Evolutionary conservation across 1,140 invertebrate genomes (phyloP), one percentile per base, ranked within the genome.

Genomic region (Catajapyx aquilonaris): DNA sequence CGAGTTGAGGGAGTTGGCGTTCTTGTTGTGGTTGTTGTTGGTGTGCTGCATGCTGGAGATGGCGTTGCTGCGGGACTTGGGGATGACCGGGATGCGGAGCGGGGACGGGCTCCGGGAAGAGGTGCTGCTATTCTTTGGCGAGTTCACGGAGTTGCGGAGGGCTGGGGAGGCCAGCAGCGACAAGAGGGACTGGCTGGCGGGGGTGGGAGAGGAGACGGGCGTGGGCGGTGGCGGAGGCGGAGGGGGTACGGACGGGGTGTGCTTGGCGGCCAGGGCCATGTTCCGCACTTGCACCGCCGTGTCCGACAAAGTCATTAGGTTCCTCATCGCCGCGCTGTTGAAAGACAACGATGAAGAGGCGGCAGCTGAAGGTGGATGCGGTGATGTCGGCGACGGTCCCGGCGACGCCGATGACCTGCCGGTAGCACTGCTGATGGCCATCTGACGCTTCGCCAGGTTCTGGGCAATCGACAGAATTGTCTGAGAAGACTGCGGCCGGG

Each of bases 391-490:
- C 19, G 18, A 16, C 7, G 23, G 23, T 28, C 7, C 7, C 7
- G 23, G 13, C 7, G 23, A 7, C 7, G 23, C 7, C 7, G 7
- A 9, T 9, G 7, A 7, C 41, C 18, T 43, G 20, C 3, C 36
- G 39, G 3, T 30, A 31, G 33, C 20, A 19, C 31, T 31, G 16
- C 28, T 31, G n/a, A 34, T 34, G 17, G 33, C 15, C 20, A 42
- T 19, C 16, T 50, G 47, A 17, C 44, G 42, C 23, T 50, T 50
- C 9, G 47, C 47, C 19, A 54, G 35, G 10, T 33, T 48, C 20
- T 54, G 51, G 5, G 51, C 47, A 33, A 54, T 50, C 1, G 48
- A 49, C n/a, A 47, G 31, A 37, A 53, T 50, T 5, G 38, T 46
- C 23, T 46, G 45, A 25, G 20, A 39, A 21, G 22, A 19, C n/a